Conservation (phyloP, 2,888 invertebrate species). For the Nowickia ferox region DNA sequence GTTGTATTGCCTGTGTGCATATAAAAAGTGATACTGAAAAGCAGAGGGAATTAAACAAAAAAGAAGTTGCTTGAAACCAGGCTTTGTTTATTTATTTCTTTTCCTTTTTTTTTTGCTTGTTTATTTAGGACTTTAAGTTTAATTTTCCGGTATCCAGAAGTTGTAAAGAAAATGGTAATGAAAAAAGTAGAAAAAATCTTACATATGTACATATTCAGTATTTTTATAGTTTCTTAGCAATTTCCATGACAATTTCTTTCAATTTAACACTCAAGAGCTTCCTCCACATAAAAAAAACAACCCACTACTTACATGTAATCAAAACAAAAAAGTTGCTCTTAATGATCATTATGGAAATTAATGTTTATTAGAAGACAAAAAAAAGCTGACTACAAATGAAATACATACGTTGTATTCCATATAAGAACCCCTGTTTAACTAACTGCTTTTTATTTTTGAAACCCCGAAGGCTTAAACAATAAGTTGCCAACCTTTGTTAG, state of each 20-base stretch:
- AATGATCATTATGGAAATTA: slow-evolving; percentile 30
- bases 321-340: background rate
- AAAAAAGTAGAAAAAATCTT: slow-evolving; percentile 6
- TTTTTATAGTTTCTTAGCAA: slow-evolving; percentile 41
- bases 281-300: slow-evolving; percentile 35
- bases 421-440: slow-evolving; percentile 7
- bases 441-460: slow-evolving; percentile 7
- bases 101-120: background rate
- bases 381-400: slow-evolving; percentile 15
- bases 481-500: slow-evolving; percentile 58
- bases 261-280: slow-evolving; percentile 33
- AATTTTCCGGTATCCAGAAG: slow-evolving; percentile 65
- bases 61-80: slow-evolving; percentile 5
- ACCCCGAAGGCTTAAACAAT: background rate
- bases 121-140: slow-evolving; percentile 23
- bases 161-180: slow-evolving; percentile 36
- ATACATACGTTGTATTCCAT: slow-evolving; percentile 43
- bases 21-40: slow-evolving; percentile 5
- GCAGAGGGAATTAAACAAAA: background rate
- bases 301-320: slow-evolving; percentile 35
- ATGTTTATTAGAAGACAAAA: slow-evolving; percentile 16
- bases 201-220: no score
- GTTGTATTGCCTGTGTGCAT: background rate
- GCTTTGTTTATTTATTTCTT: slow-evolving; percentile 1
- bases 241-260: slow-evolving; percentile 57